A percentile compares a stretch with the other conserved stretches of the same genome.
Conservation (phyloP, 2,113 vertebrate species). For the Strix uralensis region DNA sequence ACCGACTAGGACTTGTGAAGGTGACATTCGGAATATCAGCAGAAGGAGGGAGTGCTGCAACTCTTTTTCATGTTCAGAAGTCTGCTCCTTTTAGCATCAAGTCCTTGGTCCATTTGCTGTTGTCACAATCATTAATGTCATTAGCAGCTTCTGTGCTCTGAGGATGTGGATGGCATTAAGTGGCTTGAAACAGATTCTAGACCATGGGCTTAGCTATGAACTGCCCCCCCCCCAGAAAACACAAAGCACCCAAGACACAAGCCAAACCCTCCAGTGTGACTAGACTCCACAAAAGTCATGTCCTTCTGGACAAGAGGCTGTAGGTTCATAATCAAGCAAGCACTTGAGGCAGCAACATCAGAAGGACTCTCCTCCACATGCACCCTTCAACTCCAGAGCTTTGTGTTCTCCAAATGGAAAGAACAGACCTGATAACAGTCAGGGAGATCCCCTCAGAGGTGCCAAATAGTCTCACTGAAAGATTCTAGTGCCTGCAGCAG, state of each 20-base stretch:
- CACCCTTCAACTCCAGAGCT: neutral
- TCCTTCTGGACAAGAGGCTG: neutral
- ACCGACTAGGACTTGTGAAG: neutral
- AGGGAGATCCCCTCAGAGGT: neutral
- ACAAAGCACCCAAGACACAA: neutral
- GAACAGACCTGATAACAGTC: neutral
- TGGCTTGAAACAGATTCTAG: neutral
- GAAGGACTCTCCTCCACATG: neutral
- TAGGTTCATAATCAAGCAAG: neutral
- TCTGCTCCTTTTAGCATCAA: conserved; percentile 24
- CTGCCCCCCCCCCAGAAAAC: neutral
- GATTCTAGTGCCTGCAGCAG: neutral
- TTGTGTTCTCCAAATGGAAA: neutral
- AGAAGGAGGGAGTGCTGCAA: neutral
- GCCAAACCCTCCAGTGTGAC: neutral
- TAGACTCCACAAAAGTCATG: neutral
- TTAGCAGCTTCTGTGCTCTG: neutral
- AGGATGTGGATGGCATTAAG: neutral
- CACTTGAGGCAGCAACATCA: neutral
- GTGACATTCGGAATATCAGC: neutral
- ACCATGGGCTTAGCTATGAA: neutral
- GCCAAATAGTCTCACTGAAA: neutral
- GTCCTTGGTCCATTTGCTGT: neutral
- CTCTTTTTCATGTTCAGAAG: neutral
- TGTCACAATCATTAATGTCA: conserved; percentile 20